phyloP scores from a whole-genome alignment of 2,888 invertebrate species.

The Macropis europaea region DNA sequence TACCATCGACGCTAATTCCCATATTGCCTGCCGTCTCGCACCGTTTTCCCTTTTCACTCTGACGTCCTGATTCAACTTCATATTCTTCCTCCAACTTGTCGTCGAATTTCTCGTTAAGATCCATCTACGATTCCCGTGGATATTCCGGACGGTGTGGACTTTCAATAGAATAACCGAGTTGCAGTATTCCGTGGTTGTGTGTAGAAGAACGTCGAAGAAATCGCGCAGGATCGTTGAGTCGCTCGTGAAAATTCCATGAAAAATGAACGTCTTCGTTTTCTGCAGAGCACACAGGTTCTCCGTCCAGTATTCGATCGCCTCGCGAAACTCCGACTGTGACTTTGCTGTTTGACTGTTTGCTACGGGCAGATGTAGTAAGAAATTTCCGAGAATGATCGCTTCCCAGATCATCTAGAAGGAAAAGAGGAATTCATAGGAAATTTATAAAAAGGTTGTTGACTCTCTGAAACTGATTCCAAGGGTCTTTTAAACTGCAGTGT shows the following conservation, averaged over 20 bases:
- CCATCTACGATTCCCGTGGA: neutral
- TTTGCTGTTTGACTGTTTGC: neutral
- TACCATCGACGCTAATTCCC: neutral
- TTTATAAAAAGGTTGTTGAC: neutral
- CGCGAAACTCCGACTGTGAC: neutral
- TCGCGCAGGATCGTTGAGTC: neutral
- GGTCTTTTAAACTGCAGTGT: too few species aligned
- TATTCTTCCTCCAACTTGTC: neutral
- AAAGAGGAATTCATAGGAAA: too few species aligned
- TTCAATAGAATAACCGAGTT: neutral
- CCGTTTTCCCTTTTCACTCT: neutral
- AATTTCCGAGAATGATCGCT: neutral
- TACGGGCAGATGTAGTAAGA: neutral
- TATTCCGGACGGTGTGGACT: neutral
- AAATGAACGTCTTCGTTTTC: conserved; percentile 22
- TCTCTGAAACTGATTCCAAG: too few species aligned
- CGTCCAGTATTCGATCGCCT: conserved; percentile 35
- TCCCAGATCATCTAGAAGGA: neutral
- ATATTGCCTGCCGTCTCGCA: neutral
- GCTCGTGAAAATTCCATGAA: conserved; percentile 17
- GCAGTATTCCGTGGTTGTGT: conserved; percentile 13
- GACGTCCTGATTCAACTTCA: neutral
- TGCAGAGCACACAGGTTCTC: conserved; percentile 27
- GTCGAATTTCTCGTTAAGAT: neutral
- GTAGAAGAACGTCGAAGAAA: conserved; percentile 17